Evolutionary conservation across 2,113 vertebrate genomes (phyloP).

Genomic region (Tringa solitaria): DNA sequence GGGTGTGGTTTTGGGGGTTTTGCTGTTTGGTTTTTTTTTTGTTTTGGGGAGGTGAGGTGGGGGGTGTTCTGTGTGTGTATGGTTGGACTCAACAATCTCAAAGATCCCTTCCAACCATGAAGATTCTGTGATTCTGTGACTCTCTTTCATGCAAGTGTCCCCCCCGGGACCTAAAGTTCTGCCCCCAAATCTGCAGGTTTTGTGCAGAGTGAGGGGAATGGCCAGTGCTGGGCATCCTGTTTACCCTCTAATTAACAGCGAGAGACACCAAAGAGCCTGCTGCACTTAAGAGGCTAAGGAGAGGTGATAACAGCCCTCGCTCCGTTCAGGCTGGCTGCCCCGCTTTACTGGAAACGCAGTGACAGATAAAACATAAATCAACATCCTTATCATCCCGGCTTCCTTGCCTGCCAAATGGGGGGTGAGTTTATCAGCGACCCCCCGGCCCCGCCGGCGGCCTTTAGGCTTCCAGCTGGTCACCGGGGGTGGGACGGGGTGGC

Average conservation of each 20-base stretch:
- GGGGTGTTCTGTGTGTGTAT: too few relatives aligned
- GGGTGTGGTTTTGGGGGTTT: too few relatives aligned
- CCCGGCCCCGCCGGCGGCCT: constrained; percentile 58
- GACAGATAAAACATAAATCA: constrained; percentile 85
- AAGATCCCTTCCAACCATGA: too few relatives aligned
- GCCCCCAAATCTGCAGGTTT: neutral
- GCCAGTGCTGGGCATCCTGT: neutral
- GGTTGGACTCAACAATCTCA: too few relatives aligned
- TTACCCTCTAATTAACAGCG: constrained; percentile 54
- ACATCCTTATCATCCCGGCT: constrained; percentile 75
- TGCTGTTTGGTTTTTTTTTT: too few relatives aligned
- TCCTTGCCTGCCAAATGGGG: constrained; percentile 81
- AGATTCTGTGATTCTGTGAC: too few relatives aligned
- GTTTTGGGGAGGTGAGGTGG: too few relatives aligned
- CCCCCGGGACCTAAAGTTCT: neutral
- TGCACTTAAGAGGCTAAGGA: constrained; percentile 74
- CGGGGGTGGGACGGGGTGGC: constrained; percentile 47
- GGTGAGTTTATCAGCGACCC: constrained; percentile 76
- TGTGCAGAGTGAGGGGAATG: neutral
- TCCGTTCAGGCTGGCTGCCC: constrained; percentile 75
- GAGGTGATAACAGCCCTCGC: constrained; percentile 74
- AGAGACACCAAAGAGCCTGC: constrained; percentile 63
- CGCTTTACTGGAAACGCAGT: constrained; percentile 77
- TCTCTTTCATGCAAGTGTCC: neutral
- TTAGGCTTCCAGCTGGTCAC: constrained; percentile 58